Conservation (phyloP, 2,113 vertebrate species). For the Aramus guarauna region DNA sequence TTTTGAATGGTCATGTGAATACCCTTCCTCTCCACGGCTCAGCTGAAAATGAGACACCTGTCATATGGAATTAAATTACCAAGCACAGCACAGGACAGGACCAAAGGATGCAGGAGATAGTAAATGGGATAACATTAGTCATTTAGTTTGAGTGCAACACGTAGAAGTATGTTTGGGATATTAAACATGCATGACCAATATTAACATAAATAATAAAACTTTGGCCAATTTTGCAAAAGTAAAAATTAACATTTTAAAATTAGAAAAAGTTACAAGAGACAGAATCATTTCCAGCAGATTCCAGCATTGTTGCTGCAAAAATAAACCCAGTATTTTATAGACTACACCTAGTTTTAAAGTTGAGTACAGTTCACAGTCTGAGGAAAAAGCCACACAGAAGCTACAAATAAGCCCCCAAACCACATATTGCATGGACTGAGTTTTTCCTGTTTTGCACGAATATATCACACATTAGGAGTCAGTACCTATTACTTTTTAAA, state of each 20-base stretch:
- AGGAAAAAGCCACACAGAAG: background rate
- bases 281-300: background rate
- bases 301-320: background rate
- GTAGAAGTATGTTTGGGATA: background rate
- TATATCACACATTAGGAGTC: background rate
- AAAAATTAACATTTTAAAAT: background rate
- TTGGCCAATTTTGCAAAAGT: background rate
- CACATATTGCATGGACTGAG: background rate
- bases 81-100: background rate
- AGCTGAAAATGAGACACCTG: background rate
- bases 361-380: background rate
- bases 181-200: background rate
- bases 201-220: background rate
- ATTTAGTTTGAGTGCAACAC: background rate
- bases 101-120: background rate
- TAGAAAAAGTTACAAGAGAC: background rate
- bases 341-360: background rate
- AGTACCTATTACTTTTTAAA: background rate
- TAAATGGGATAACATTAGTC: background rate
- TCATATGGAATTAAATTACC: background rate
- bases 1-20: background rate
- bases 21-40: background rate
- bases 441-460: background rate
- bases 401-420: background rate
- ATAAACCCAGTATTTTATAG: background rate